Base-by-base conservation (phyloP, 2,797 vertebrate genomes). In the Champsocephalus esox region DNA sequence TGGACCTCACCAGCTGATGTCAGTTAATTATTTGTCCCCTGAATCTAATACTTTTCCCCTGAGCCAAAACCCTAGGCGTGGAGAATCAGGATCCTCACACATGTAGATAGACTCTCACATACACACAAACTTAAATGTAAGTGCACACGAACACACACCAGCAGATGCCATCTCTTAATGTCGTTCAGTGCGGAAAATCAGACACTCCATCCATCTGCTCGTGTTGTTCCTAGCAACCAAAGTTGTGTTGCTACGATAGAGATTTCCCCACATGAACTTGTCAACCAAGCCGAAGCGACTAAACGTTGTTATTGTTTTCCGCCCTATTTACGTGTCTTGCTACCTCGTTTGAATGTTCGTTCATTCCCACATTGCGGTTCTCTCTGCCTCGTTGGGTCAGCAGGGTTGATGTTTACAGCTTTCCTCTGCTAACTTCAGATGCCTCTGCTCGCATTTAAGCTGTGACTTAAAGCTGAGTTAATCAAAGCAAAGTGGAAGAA, bases 221-320 rank as follows among this genome's bases (percentile, higher is more conserved):
- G 2, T 98, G 96, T 97, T 97, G 95, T 96, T 96, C 94, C 89
- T 91, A 95, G 95, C 96, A 96, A 97, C 95, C 90, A 90, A 89
- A 94, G 93, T 94, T 86, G 73, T 89, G 94, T 96, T 96, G 94
- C 95, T 93, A 95, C 78, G 75, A 89, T 73, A 72, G 93, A 94
- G 92, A 90, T 93, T 76, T 73, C 92, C 94, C 93, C 95, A 96
- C 93, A 94, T 95, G 95, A 97, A 97, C 95, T 90, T 95, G 91
- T 96, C 96, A 95, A 71, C 97, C 96, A 97, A 85, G 80, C 71
- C 50, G 46, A 60, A 63, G 74, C 6, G 13, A 64, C 82, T 70
- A 86, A 66, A 79, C 62, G 63, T 82, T 91, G 79, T 82, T 69
- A 38, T 85, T 63, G 41, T 66, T 71, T 83, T 46, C 68, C 55